Base-by-base conservation (phyloP, 2,113 vertebrate species). In the Panthera tigris region DNA sequence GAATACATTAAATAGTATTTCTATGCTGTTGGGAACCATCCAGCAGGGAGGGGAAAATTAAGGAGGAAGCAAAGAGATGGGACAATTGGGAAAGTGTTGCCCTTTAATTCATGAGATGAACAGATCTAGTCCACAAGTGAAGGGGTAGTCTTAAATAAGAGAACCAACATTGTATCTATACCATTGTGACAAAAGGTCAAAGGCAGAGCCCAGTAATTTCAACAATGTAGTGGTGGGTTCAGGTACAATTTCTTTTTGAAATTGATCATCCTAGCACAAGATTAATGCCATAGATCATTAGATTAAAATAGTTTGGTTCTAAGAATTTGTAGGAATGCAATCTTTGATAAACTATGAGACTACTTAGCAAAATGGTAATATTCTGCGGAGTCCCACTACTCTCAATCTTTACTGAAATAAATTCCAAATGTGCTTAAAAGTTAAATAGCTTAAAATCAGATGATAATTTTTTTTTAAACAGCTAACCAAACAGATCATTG, bases 401-500 rank as follows among this genome's bases (percentile, higher is more conserved):
- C 36, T 93, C 9, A 69, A 15, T 76, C 55, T 71, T 91, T 19
- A 55, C n/a, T 9, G 69, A 89, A 84, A 71, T 76, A 36, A 93
- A 86, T 50, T 79, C 4, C 48, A 50, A 86, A 33, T n/a, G 13
- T 6, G 25, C 65, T 74, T 87, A 76, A 96, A 61, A 82, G 36
- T 88, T 81, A 66, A 41, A 63, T 48, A 69, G 31, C 68, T 89
- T 96, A 55, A 94, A 96, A 88, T 83, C 11, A 25, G 66, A 84
- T 10, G 14, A 33, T 16, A 50, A 7, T 11, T 39, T 79, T 48
- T 84, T 57, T 48, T 27, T 14, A 29, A 78, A 95, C 84, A 66
- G 21, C 9, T 73, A 76, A 80, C 41, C 19, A 87, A 86, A 63
- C 29, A 52, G 29, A 69, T 41, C 85, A 69, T 52, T 74, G 3